A percentile compares a stretch with the other conserved stretches of the same genome.
These are phyloP conservation scores for Euproctis similis DNA, from an alignment of 2,888 invertebrate genomes.

Conservation along the genomic window DNA sequence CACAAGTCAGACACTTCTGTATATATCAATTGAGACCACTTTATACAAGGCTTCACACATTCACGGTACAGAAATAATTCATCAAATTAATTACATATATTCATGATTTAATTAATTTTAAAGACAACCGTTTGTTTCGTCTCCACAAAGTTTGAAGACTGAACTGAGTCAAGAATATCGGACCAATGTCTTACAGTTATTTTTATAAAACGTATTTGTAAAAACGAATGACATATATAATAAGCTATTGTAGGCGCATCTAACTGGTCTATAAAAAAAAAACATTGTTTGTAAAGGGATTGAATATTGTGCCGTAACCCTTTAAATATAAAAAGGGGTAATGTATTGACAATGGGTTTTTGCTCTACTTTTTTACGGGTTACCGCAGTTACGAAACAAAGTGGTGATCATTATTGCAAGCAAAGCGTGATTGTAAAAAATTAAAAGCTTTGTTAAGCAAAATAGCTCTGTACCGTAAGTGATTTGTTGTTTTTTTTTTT, in stretches of 20 bases:
- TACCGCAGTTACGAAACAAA: constrained; percentile 65
- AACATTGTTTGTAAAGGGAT: no score
- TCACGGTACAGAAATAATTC: constrained; percentile 1
- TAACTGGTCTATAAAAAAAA: constrained; percentile 62
- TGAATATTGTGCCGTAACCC: constrained; percentile 50
- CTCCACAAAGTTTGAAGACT: constrained; percentile 45
- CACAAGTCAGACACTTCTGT: not conserved
- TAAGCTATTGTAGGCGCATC: constrained; percentile 57
- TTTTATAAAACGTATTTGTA: constrained; percentile 57
- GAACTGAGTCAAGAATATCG: constrained; percentile 51
- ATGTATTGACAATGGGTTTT: constrained; percentile 48
- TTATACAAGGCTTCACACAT: constrained; percentile 3
- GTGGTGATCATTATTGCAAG: constrained; percentile 37
- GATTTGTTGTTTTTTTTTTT: constrained; percentile 5
- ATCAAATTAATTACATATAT: constrained; percentile 1
- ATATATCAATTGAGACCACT: constrained; percentile 5
- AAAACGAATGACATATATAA: constrained; percentile 50
- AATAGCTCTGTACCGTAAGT: constrained; percentile 8
- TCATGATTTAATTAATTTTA: constrained; percentile 14
- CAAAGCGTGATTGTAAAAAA: constrained; percentile 31
- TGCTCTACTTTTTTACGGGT: constrained; percentile 62
- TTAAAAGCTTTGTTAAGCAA: constrained; percentile 9
- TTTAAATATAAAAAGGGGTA: constrained; percentile 43
- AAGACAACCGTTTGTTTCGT: constrained; percentile 32
- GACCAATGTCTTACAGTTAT: constrained; percentile 41